phyloP scores from a whole-genome alignment of 1,140 invertebrate genomes.

The Pseudomyrmex cubaensis region DNA sequence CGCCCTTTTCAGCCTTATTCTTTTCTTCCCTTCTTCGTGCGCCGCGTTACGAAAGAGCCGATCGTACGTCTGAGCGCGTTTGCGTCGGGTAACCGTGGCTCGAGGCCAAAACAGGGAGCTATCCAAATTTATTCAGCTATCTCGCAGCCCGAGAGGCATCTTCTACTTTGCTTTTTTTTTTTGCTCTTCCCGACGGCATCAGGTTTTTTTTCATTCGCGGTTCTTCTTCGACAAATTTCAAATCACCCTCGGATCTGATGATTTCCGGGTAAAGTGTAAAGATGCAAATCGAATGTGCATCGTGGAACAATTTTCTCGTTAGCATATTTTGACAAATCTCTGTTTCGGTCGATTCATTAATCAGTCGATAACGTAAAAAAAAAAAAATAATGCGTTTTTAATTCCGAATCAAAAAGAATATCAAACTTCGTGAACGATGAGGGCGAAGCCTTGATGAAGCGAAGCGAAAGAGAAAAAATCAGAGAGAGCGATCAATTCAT shows the following conservation, averaged over 20 bases:
- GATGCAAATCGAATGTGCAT: neutral
- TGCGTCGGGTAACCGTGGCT: conserved; percentile 74
- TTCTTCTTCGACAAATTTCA: conserved; percentile 68
- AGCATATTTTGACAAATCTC: conserved; percentile 1
- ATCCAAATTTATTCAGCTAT: conserved; percentile 83
- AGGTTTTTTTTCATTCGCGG: conserved; percentile 53
- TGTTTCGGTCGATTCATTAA: neutral
- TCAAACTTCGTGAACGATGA: conserved; percentile 17
- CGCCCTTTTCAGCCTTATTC: neutral
- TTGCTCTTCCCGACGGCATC: conserved; percentile 55
- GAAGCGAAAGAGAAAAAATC: neutral
- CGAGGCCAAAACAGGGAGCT: conserved; percentile 85
- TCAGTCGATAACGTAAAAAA: conserved; percentile 2
- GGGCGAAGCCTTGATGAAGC: neutral
- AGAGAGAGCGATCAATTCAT: conserved; percentile 80
- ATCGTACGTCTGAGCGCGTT: conserved; percentile 73
- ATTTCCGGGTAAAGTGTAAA: conserved; percentile 75
- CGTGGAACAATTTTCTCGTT: neutral
- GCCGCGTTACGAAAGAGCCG: conserved; percentile 74
- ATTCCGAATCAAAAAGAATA: neutral
- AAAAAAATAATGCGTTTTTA: conserved; percentile 12
- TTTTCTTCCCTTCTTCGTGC: conserved; percentile 43
- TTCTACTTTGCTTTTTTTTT: conserved; percentile 61
- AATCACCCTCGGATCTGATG: conserved; percentile 72
- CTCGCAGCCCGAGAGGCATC: conserved; percentile 69